Base-by-base conservation (phyloP, 2,888 invertebrate species). In the Malacosoma neustria region DNA sequence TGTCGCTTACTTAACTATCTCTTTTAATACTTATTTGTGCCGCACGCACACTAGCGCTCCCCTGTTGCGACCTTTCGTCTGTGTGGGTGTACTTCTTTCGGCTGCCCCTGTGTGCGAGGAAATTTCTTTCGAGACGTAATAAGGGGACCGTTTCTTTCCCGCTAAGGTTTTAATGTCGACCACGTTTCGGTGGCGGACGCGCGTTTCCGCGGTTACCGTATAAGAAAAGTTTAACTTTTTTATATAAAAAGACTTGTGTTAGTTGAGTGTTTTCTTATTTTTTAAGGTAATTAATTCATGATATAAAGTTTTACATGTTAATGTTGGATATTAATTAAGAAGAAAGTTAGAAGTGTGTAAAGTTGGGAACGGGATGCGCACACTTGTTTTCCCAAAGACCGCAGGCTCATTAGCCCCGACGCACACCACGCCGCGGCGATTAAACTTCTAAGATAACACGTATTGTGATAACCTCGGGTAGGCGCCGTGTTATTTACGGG, bases 51-150 rank as follows among this genome's bases (percentile, higher is more conserved):
- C 77, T 71, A 43, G 37, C 51, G 44, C 42, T 76, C 77, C 68
- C 61, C 66, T 69, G 72, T 72, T 64, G 53, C 64, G 63, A 67
- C 61, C 65, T 62, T 63, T 51, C 49, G 46, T 35, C 55, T 71
- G 84, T 85, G 81, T 77, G 84, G 49, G 84, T 77, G 75, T 57
- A 76, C 79, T 84, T 77, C 82, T 81, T 82, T 77, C 72, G 70
- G 54, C 60, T 62, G 66, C 66, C 67, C 59, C 65, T 84, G 82
- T 84, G 81, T 76, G 82, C 74, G 75, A 61, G 79, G 48, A 80
- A 77, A 84, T 85, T 84, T 85, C 84, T 85, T 84, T 84, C 80
- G 82, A 82, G 84, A 82, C 81, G 82, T 84, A 82, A 82, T 84
- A 84, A 85, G 84, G 85, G 85, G 84, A 82, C 82, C 72, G 77